Evolutionary conservation across 2,113 vertebrate genomes (phyloP).

Genomic region (Toxotes jaculatrix): DNA sequence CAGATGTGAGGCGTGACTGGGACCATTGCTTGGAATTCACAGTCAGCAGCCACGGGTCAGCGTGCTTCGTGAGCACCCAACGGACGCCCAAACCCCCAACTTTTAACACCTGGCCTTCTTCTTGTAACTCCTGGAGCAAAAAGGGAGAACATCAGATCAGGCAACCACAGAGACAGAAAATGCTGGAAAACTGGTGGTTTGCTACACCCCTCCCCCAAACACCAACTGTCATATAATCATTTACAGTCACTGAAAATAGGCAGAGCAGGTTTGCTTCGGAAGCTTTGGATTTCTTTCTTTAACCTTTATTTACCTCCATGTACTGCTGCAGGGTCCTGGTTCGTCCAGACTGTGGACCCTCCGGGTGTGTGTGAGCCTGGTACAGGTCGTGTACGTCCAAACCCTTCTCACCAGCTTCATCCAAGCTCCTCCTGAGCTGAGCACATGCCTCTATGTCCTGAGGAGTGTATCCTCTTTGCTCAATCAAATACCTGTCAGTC

Average conservation of each 20-base stretch:
- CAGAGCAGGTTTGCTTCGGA: background rate
- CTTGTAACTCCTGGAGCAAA: conserved; percentile 62
- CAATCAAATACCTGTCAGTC: conserved; percentile 63
- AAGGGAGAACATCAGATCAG: background rate
- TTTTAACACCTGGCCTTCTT: conserved; percentile 60
- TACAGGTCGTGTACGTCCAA: conserved; percentile 81
- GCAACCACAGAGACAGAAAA: background rate
- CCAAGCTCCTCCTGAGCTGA: conserved; percentile 82
- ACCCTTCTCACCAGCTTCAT: conserved; percentile 83
- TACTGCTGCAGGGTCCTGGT: conserved; percentile 77
- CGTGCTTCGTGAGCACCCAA: conserved; percentile 68
- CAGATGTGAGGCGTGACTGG: background rate
- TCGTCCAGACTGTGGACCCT: conserved; percentile 62
- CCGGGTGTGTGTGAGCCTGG: conserved; percentile 75
- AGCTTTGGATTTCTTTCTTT: too few species aligned
- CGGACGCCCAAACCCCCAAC: conserved; percentile 62
- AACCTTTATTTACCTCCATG: conserved; percentile 66
- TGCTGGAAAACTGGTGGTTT: background rate
- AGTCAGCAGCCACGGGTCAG: conserved; percentile 75
- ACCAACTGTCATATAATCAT: background rate
- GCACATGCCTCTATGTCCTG: conserved; percentile 78
- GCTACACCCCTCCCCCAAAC: background rate
- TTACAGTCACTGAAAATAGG: background rate
- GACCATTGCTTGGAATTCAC: conserved; percentile 46
- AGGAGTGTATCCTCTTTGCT: conserved; percentile 75